These are phyloP conservation scores for Mellivora capensis DNA, from an alignment of 2,113 vertebrate genomes.

Conservation along the genomic window DNA sequence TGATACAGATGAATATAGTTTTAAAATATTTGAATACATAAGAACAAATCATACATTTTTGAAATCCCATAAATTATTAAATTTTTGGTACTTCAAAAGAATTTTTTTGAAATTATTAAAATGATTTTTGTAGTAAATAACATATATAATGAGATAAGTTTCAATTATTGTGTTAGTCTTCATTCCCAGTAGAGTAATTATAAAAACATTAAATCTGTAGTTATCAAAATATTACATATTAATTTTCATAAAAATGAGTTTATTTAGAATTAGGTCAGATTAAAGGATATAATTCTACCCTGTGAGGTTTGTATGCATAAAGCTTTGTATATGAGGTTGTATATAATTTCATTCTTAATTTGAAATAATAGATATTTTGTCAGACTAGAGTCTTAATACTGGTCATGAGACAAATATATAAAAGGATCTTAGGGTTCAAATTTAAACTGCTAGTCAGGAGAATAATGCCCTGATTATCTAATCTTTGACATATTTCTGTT, in stretches of 20 bases:
- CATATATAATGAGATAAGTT: conserved; percentile 16
- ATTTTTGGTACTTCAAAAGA: background rate
- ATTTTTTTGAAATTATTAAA: conserved; percentile 27
- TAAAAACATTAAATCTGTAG: conserved; percentile 26
- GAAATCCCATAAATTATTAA: conserved; percentile 30
- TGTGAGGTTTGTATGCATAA: conserved; percentile 5
- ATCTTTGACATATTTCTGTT: conserved; percentile 21
- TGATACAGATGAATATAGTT: conserved; percentile 20
- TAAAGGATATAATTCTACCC: conserved; percentile 10
- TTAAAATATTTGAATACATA: conserved; percentile 26
- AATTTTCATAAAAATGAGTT: conserved; percentile 32
- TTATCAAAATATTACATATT: conserved; percentile 30
- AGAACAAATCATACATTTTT: conserved; percentile 32
- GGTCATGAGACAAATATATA: background rate
- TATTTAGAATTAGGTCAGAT: conserved; percentile 45
- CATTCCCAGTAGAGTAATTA: background rate
- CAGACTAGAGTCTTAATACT: background rate
- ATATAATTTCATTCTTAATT: background rate
- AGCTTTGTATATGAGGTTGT: background rate
- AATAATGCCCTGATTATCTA: background rate
- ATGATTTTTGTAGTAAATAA: conserved; percentile 38
- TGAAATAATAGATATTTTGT: conserved; percentile 34
- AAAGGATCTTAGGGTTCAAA: background rate
- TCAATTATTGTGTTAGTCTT: background rate
- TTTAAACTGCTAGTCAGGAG: background rate